Evolutionary conservation across 2,888 invertebrate genomes (phyloP), one percentile per base, ranked within the genome.

Genomic region (Theodoxus fluviatilis): DNA sequence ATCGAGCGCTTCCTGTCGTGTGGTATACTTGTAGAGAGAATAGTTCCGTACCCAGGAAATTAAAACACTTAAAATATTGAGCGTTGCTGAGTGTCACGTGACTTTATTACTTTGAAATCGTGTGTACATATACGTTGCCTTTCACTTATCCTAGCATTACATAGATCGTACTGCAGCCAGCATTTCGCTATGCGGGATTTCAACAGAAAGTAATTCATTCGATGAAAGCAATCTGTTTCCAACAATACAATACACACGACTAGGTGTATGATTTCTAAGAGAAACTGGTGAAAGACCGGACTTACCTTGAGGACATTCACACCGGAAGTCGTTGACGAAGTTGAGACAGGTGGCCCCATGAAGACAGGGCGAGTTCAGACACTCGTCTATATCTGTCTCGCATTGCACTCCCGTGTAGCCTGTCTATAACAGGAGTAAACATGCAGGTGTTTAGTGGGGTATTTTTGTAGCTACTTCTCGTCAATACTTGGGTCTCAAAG

Each of bases 261-360:
- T 49, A 6, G 49, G 4, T 6, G 9, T 49, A 49, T 49, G 3
- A 49, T 22, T 49, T 49, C 22, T n/a, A 49, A 49, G 49, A 49
- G 49, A 22, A 22, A 18, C 15, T 6, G 25, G n/a, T 7, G 6
- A 59, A 18, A 38, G 1, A 38, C 31, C 22, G n/a, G 12, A 33
- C 49, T 57, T 71, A 79, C 79, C 76, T 68, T 64, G 43, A 22
- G 33, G 31, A 67, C 66, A 67, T 1, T 47, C 33, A 67, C 66
- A 67, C 1, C 66, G 28, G 66, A 49, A 67, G 33, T 49, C 49
- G n/a, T 67, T 67, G 15, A 25, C 3, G 15, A 67, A 52, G n/a
- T 67, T 52, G 22, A 33, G 33, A 49, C 66, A 67, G 31, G 43
- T 67, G 35, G n/a, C n/a, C n/a, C 66, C 66, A 49, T 67, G 38